Evolutionary conservation across 2,888 invertebrate species (phyloP).

Genomic region (Bombyx huttoni): DNA sequence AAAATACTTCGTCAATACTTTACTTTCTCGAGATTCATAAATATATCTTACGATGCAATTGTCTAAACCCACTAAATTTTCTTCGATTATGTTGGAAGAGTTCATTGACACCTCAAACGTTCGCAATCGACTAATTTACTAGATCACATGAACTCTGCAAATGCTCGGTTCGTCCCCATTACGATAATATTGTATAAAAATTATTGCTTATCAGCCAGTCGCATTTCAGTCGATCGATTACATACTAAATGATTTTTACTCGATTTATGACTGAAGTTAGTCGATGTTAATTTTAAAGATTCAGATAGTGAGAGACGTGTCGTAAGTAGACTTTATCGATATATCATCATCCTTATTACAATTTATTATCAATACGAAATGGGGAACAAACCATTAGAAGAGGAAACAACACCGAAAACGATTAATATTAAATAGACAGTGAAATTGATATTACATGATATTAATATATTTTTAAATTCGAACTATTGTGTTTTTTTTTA

Average conservation of each 20-base stretch:
- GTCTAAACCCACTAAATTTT: constrained; percentile 55
- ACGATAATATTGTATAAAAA: constrained; percentile 12
- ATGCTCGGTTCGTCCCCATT: constrained; percentile 45
- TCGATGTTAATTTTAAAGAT: neutral
- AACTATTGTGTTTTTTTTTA: constrained; percentile 52
- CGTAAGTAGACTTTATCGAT: neutral
- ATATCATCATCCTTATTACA: too few species aligned
- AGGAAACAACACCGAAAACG: constrained; percentile 72
- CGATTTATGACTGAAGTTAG: neutral
- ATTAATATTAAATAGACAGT: constrained; percentile 70
- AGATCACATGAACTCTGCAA: constrained; percentile 53
- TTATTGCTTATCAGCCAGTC: neutral
- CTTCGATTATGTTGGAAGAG: constrained; percentile 54
- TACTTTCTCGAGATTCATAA: constrained; percentile 44
- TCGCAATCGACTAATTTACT: neutral
- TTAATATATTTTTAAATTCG: constrained; percentile 55
- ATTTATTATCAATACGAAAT: constrained; percentile 13
- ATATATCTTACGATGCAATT: constrained; percentile 57
- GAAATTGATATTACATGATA: constrained; percentile 69
- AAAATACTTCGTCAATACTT: constrained; percentile 71
- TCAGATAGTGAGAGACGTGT: neutral
- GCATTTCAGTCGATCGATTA: neutral
- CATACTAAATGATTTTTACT: neutral
- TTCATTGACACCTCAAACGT: neutral
- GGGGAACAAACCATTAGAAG: constrained; percentile 56